Evolutionary conservation across 1,140 invertebrate species (phyloP), one percentile per base, ranked within the genome.

Genomic region (Andricus grossulariae): DNA sequence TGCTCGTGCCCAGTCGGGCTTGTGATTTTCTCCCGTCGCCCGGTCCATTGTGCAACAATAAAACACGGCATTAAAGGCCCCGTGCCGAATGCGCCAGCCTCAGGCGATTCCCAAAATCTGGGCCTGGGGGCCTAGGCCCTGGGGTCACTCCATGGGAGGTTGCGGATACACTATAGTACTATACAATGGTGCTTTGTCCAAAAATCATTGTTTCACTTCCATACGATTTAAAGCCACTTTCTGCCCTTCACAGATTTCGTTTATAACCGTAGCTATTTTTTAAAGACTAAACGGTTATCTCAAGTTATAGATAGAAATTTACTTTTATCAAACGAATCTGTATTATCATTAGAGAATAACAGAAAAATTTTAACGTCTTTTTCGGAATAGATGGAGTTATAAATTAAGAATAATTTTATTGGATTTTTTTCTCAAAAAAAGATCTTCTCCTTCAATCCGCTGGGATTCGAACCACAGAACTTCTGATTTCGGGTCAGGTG

Each of bases 1-100:
- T 84, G 83, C 83, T 80, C 75, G 75, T 82, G 79, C 73, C 73
- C 83, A 80, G 75, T 78, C 73, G 79, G 77, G 83, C 83, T 81
- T 75, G 77, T 73, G 77, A 75, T 81, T 82, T 77, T 74, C 83
- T 50, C 76, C 80, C 77, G 83, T 82, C 83, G 83, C 81, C 72
- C 75, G 70, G 60, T 25, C 39, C 60, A 66, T 66, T 66, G 60
- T 66, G 60, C 60, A 66, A 10, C 60, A 66, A 66, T 45, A 66
- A 39, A 55, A 66, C 32, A 66, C 60, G 21, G 25, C 15, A 32
- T 66, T 66, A 66, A 39, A 39, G 60, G 32, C 15, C 25, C 60
- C n/a, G 60, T 66, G 39, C 32, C n/a, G 60, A 66, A 66, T 66
- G 39, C 8, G 16, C 15, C 15, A 15, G 32, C 60, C 60, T 39